Evolutionary conservation across 2,113 vertebrate genomes (phyloP), one percentile per base, ranked within the genome.

Genomic region (Guaruba guarouba): DNA sequence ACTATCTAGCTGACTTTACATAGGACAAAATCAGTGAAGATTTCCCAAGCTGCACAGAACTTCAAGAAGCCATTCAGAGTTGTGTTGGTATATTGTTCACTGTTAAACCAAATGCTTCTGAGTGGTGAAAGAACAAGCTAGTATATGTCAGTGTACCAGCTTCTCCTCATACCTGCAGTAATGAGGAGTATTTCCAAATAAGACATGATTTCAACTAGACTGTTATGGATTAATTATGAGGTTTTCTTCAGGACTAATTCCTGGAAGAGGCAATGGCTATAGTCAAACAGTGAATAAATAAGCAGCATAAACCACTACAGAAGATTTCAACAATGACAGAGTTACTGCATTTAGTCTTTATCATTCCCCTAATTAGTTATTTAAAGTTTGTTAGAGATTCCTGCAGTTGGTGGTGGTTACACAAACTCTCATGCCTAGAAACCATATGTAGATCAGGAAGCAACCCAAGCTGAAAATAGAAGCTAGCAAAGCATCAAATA

Each of bases 241-340:
- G 5, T 15, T 79, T 52, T 70, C 62, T 70, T 77, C 27, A 31
- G 52, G 62, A 74, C 19, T 69, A 37, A 54, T 20, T 67, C 23
- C 23, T 46, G 82, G 51, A 90, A 77, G 18, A 75, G 10, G 16
- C 7, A 51, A 39, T 52, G 9, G 20, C 11, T 35, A 13, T 24
- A 63, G 48, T 22, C 52, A 52, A 88, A 78, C 8, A 33, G 29
- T 46, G 70, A 78, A 70, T 48, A 74, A 86, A 67, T 74, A 69
- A 52, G 28, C n/a, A 63, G n/a, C 16, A 57, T 35, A 59, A 0
- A 3, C 11, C 37, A 74, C 8, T 27, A 11, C 3, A 3, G 3
- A 48, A 51, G 37, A 75, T 75, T 92, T 90, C 62, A 85, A 55
- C 29, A 39, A 17, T 13, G 17, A 39, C 11, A 43, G 44, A 64